These are phyloP conservation scores for Sebastes steindachneri DNA, from an alignment of 2,797 vertebrate species.

Conservation along the genomic window DNA sequence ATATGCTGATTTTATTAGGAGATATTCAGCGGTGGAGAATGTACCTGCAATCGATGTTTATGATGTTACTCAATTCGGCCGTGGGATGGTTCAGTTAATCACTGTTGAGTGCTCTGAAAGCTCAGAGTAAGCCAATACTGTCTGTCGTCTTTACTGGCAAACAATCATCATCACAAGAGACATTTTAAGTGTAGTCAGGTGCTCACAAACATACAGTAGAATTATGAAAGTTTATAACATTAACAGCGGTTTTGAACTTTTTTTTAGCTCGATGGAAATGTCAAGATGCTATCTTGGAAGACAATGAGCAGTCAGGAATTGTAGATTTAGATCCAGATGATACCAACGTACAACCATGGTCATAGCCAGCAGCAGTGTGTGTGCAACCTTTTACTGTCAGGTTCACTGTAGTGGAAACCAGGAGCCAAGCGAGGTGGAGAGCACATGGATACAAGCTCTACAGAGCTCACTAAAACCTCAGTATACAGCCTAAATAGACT, in stretches of 20 bases:
- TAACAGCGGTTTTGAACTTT: neutral
- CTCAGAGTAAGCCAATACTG: slow-evolving; percentile 58
- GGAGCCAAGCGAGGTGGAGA: slow-evolving; percentile 4
- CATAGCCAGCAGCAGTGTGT: slow-evolving; percentile 18
- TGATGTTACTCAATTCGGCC: slow-evolving; percentile 53
- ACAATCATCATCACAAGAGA: slow-evolving; percentile 39
- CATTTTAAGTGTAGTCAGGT: slow-evolving; percentile 33
- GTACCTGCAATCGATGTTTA: slow-evolving; percentile 70
- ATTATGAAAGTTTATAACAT: neutral
- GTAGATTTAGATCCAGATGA: slow-evolving; percentile 6
- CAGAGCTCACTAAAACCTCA: neutral
- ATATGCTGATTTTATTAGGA: slow-evolving; percentile 62
- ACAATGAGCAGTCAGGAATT: slow-evolving; percentile 4
- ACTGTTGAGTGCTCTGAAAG: slow-evolving; percentile 69
- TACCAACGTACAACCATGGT: neutral
- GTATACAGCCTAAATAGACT: neutral
- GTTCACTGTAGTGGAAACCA: slow-evolving; percentile 52
- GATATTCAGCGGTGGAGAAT: slow-evolving; percentile 37
- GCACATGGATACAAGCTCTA: neutral
- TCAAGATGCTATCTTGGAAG: slow-evolving; percentile 1
- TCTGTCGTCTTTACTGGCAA: slow-evolving; percentile 51
- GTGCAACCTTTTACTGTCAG: slow-evolving; percentile 41
- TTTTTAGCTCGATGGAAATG: neutral
- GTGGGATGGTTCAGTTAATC: slow-evolving; percentile 60
- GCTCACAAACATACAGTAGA: neutral